Evolutionary conservation across 1,140 invertebrate genomes (phyloP).

Genomic region (Solen grandis): DNA sequence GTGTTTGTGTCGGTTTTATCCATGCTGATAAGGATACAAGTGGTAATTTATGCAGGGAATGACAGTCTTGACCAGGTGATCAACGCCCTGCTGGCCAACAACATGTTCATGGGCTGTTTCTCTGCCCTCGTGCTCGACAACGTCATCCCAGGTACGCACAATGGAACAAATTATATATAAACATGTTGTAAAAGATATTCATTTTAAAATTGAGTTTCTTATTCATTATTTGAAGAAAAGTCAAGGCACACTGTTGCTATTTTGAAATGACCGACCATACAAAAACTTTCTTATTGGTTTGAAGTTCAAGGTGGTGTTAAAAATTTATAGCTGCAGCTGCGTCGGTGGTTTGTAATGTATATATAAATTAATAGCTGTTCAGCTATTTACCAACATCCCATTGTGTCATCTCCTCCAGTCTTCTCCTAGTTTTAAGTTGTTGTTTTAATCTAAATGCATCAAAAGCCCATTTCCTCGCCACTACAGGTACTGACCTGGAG

Average conservation of each 20-base stretch:
- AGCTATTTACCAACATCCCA: too few species aligned
- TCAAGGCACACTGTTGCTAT: neutral
- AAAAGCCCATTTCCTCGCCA: neutral
- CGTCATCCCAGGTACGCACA: constrained; percentile 42
- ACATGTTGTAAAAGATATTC: neutral
- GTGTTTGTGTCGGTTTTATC: too few species aligned
- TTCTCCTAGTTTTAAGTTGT: too few species aligned
- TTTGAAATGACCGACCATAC: too few species aligned
- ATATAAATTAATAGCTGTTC: too few species aligned
- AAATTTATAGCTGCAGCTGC: neutral
- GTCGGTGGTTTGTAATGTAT: neutral
- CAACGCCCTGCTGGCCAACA: constrained; percentile 50
- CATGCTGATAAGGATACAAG: too few species aligned
- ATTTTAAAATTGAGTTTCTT: neutral
- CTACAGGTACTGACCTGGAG: constrained; percentile 41
- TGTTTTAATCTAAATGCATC: neutral
- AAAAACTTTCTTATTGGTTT: too few species aligned
- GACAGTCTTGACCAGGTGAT: constrained; percentile 43
- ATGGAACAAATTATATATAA: neutral
- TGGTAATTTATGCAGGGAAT: too few species aligned
- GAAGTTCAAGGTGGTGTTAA: too few species aligned
- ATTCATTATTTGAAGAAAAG: neutral
- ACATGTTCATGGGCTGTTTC: constrained; percentile 57
- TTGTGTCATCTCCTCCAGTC: too few species aligned
- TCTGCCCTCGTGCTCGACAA: constrained; percentile 48